These are phyloP conservation scores for Diplogasteroides magnus DNA, from an alignment of 1,140 invertebrate species.

Conservation along the genomic window DNA sequence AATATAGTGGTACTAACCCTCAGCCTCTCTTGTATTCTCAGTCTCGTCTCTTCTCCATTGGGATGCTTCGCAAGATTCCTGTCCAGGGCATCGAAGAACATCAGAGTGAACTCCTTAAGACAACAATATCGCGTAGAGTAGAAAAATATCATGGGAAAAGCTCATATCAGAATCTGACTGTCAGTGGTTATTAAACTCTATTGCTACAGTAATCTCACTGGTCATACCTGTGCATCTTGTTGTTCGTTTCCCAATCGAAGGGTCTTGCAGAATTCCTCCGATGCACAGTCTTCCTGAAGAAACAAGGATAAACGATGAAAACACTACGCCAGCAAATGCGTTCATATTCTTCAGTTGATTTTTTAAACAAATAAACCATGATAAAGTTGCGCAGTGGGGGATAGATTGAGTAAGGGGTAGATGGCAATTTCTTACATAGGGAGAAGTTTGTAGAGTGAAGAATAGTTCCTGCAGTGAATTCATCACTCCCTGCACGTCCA, in stretches of 20 bases:
- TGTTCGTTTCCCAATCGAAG: neutral
- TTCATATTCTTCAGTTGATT: too few species aligned
- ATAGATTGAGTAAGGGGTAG: too few species aligned
- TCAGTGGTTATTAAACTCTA: too few species aligned
- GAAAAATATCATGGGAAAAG: neutral
- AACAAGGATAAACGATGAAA: too few species aligned
- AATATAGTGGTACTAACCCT: constrained; percentile 33
- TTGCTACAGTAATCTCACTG: neutral
- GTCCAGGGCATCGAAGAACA: constrained; percentile 48
- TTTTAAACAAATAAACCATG: too few species aligned
- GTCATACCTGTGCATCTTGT: neutral
- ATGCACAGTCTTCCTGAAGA: neutral
- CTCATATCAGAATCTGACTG: too few species aligned
- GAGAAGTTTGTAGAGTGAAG: constrained; percentile 44
- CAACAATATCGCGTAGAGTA: constrained; percentile 45
- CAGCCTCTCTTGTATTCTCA: constrained; percentile 24
- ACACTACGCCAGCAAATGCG: too few species aligned
- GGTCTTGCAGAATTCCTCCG: neutral
- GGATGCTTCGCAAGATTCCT: constrained; percentile 38
- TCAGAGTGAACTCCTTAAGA: constrained; percentile 47
- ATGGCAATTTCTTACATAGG: constrained; percentile 45
- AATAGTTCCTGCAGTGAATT: constrained; percentile 43
- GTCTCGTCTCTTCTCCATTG: constrained; percentile 34
- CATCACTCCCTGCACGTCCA: constrained; percentile 50
- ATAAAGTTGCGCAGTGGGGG: too few species aligned